Evolutionary conservation across 2,888 invertebrate genomes (phyloP), one percentile per base, ranked within the genome.

Genomic region (Cataglyphis altisquamis): DNA sequence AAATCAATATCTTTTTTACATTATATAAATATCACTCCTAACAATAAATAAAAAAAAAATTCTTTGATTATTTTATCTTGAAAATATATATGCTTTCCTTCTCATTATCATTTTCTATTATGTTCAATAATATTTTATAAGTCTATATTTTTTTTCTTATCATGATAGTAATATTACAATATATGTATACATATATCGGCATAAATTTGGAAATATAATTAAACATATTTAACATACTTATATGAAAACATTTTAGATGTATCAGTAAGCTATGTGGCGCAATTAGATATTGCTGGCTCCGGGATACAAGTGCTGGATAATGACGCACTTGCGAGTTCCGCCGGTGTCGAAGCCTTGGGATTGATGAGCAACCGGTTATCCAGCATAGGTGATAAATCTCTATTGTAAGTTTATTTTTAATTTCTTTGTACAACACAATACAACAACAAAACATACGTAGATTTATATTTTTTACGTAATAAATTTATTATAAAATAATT

Each of bases 351-450:
- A 95, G 97, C 98, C 84, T 96, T 98, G 89, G 97, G 98, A 92
- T 95, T 98, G 94, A 97, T 97, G 95, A 98, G 97, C 95, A 98
- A 98, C 95, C 97, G 97, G 95, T 96, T 98, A 92, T 97, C 97
- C 95, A 96, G 96, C 95, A 97, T 98, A 94, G 97, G 97, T 87
- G 97, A 97, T 88, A 96, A 97, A 94, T 97, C 98, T 91, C 97
- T 98, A 94, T 96, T 97, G 98, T 98, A 95, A 96, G 96, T 95
- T n/a, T 68, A 72, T 68, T 10, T 6, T 41, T 57, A n/a, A 41
- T 67, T 55, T 29, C 36, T n/a, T 52, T 52, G 8, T 8, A 52
- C 8, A n/a, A 52, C 8, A n/a, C n/a, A n/a, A 52, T 52, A n/a
- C 8, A 1, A 25, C 25, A 18, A 36, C 3, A 10, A 36, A 3